Base-by-base conservation (phyloP, 2,113 vertebrate species). In the Odontophorus gujanensis region DNA sequence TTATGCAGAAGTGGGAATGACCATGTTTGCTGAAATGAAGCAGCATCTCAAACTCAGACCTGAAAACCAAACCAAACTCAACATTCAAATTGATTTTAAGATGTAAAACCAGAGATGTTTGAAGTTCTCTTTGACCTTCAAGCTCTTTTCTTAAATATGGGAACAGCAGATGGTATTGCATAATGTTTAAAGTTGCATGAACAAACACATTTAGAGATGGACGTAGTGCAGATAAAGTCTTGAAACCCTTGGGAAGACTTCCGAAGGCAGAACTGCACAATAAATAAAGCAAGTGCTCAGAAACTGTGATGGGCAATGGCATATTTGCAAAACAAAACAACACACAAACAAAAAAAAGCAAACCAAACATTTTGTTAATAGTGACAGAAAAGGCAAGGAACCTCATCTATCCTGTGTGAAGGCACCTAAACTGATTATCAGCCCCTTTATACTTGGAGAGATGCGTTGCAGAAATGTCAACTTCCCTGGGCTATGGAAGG, bases 181-280 rank as follows among this genome's bases (percentile, higher is more conserved):
- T 28, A 86, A 79, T 86, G n/a, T 76, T 95, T 84, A 50, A 88
- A 91, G n/a, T 63, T 91, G 55, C 73, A 20, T 32, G 69, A 91
- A 63, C 0, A 0, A 83, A 75, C 58, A 57, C 3, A 19, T 85
- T 92, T 57, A 43, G 40, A 78, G 72, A 81, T 74, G 69, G 66
- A 74, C 14, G 3, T 66, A 45, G 20, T 42, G 15, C 42, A 82
- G 42, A n/a, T 13, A 12, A 93, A 92, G 74, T 36, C 53, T 71
- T 79, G 48, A 91, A 95, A 40, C 17, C 63, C 34, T 71, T 51
- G 26, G 16, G 43, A 85, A 87, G 30, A 19, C 59, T 84, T 78
- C 67, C 48, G 62, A 87, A 92, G 45, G 40, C 42, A 68, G 38
- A 91, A 65, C 19, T 79, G 42, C 51, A 13, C 42, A n/a, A 43